Base-by-base conservation (phyloP, 1,140 invertebrate genomes). In the Dendrolimus kikuchii region DNA sequence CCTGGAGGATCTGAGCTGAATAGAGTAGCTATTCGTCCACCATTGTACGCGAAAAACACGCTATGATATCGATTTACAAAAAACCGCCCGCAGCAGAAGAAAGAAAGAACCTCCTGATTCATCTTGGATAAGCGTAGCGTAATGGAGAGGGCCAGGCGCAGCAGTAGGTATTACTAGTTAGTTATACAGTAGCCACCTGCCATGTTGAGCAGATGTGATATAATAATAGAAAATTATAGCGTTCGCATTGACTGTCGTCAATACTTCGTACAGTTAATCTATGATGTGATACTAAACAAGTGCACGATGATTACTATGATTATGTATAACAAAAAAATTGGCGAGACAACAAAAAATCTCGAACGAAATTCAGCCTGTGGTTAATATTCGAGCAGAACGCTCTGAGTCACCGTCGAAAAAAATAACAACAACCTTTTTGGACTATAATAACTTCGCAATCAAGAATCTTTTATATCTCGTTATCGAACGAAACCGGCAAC, bases 331-430 rank as follows among this genome's bases (percentile, higher is more conserved):
- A 41, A 52, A 64, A 59, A 60, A 59, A 57, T 45, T n/a, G 6
- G 48, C 7, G 56, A 53, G 49, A 55, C 7, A 6, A 23, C 56
- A 69, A 66, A 71, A 68, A 71, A 42, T 49, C 10, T 56, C 46
- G 53, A 23, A 45, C 53, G 54, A 59, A 68, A 79, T 63, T 53
- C 56, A 73, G 57, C 62, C 55, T 53, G 55, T 48, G 54, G 54
- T 68, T 66, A 64, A 67, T 62, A 78, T 75, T 74, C 71, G 70
- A 78, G 68, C 68, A 74, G 49, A 76, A 68, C 59, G 57, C 51
- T 66, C 58, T 81, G 76, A 75, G 48, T 77, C 74, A 77, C 68
- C 59, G 50, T 23, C 23, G 1, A 23, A 23, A 23, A 23, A 23
- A 23, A 23, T 23, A 23, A 23, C 23, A 23, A 23, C 23, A 23